phyloP scores from a whole-genome alignment of 2,797 vertebrate genomes.

The Prionace glauca region DNA sequence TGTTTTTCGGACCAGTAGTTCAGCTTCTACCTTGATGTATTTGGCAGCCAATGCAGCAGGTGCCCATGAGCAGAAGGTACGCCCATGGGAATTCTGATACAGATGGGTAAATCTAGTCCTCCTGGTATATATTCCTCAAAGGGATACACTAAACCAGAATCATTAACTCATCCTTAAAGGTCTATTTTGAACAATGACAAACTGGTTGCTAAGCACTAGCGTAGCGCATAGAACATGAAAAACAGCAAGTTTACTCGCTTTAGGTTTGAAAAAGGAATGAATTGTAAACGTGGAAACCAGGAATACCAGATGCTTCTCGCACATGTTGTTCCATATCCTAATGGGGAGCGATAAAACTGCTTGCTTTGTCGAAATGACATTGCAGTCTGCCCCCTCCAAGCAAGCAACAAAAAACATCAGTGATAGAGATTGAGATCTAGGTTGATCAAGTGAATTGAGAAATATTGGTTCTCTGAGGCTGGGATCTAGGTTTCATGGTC shows the following conservation, averaged over 20 bases:
- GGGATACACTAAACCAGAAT: constrained; percentile 2
- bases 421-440: neutral
- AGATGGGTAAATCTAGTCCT: constrained; percentile 13
- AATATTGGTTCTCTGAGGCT: neutral
- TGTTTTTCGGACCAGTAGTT: neutral
- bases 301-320: neutral
- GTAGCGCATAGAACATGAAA: neutral
- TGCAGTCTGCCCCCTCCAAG: neutral
- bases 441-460: neutral
- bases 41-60: neutral
- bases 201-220: neutral
- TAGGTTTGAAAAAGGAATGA: neutral
- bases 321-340: neutral
- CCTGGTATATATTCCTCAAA: neutral
- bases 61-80: neutral
- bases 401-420: neutral
- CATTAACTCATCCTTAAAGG: constrained; percentile 6
- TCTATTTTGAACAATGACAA: constrained; percentile 14
- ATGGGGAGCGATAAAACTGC: neutral
- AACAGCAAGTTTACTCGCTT: neutral
- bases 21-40: neutral
- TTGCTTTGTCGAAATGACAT: neutral
- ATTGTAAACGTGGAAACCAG: neutral
- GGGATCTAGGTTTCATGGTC: neutral
- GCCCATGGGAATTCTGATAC: neutral